Evolutionary conservation across 2,797 vertebrate species (phyloP), one percentile per base, ranked within the genome.

Genomic region (Centropyge bicolor): DNA sequence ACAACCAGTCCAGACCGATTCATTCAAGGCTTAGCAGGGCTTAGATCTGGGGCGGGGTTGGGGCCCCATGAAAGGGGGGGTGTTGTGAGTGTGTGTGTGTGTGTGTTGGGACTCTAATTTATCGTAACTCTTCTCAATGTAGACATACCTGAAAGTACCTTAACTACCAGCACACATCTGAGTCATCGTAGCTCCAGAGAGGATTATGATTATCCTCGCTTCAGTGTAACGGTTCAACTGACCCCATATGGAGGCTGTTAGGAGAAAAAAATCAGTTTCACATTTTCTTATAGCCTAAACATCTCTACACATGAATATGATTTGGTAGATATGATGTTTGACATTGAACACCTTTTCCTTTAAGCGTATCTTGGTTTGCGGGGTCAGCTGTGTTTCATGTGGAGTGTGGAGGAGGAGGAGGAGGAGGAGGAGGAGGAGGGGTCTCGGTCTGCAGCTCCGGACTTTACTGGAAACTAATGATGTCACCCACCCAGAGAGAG

Each of bases 401-500:
- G 45, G 63, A 74, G 76, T 64, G 66, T 27, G 41, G 49, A 82
- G 87, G 68, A 81, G 79, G 74, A 66, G 68, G 70, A 70, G 66
- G 62, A 22, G 61, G 56, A 41, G 62, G 70, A 52, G 46, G 57
- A 82, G 86, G 69, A 82, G 80, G 79, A 69, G 72, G 74, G 61
- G 49, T 74, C 65, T 80, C 35, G 10, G 67, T 88, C 74, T 84
- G 66, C 75, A 74, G 83, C 84, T 73, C 74, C 79, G 84, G 81
- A 82, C 84, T 90, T 95, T 93, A 94, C 91, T 92, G 93, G 93
- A 94, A 92, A 90, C 79, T 59, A 88, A 88, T 95, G 93, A 94
- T 93, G 92, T 94, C 92, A 94, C 87, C 83, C 79, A 24, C 86
- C 56, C 80, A 76, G 60, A 81, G 68, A 62, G 63, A 46, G 66